Conservation (phyloP, 2,797 vertebrate genomes). For the Thaleichthys pacificus region DNA sequence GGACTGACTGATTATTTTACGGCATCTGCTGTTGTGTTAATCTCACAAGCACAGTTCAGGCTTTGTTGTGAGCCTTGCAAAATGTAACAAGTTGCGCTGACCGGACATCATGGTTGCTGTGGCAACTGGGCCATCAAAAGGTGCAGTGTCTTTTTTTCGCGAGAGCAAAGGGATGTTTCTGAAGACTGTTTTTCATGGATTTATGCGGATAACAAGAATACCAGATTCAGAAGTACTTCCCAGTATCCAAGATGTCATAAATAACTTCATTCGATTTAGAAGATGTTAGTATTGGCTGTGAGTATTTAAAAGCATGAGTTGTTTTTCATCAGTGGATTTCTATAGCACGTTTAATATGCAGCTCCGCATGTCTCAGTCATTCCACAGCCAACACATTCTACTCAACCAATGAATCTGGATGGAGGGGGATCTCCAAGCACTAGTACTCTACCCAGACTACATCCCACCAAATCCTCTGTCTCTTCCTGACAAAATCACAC, state of each 20-base stretch:
- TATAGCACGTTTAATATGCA: slow-evolving; percentile 38
- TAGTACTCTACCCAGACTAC: too few relatives aligned
- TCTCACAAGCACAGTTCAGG: not conserved
- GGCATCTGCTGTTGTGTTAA: too few relatives aligned
- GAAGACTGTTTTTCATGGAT: not conserved
- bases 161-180: slow-evolving; percentile 7
- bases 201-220: slow-evolving; percentile 21
- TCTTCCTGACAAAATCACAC: too few relatives aligned
- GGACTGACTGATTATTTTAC: too few relatives aligned
- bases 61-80: too few relatives aligned
- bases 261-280: slow-evolving; percentile 38
- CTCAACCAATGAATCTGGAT: not conserved
- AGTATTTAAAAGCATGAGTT: not conserved
- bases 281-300: not conserved
- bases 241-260: slow-evolving; percentile 43
- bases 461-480: too few relatives aligned
- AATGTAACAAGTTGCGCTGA: not conserved
- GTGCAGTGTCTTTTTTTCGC: not conserved
- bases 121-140: slow-evolving; percentile 10
- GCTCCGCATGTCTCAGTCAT: not conserved
- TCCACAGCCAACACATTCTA: not conserved
- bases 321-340: slow-evolving; percentile 2
- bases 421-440: too few relatives aligned
- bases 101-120: slow-evolving; percentile 10
- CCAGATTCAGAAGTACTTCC: slow-evolving; percentile 6